Evolutionary conservation across 2,797 vertebrate genomes (phyloP).

Genomic region (Aerospiza tachiro): DNA sequence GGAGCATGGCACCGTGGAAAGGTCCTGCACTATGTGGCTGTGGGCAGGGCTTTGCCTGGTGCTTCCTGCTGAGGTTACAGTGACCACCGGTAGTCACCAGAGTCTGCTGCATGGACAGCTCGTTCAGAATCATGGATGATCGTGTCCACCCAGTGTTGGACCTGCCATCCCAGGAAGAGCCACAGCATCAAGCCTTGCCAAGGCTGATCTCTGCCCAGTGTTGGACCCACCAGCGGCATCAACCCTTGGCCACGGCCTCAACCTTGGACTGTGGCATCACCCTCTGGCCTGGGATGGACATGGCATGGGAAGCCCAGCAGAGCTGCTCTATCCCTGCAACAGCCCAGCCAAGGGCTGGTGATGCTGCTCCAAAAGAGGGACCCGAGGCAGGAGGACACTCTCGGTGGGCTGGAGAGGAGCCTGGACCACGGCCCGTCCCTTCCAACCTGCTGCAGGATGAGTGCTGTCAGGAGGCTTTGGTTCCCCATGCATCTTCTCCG

Average conservation of each 20-base stretch:
- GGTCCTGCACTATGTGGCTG: background rate
- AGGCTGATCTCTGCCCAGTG: background rate
- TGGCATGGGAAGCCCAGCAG: background rate
- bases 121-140: background rate
- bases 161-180: background rate
- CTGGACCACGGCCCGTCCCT: fast-evolving
- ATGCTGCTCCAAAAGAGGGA: background rate
- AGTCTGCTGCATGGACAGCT: background rate
- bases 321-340: background rate
- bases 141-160: background rate
- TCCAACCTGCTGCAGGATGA: background rate
- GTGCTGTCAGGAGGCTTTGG: background rate
- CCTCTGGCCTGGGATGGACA: background rate
- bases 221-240: fast-evolving
- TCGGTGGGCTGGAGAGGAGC: background rate
- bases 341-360: background rate
- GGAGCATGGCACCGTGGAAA: fast-evolving
- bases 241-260: fast-evolving
- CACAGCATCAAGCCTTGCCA: fast-evolving
- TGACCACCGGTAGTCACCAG: fast-evolving
- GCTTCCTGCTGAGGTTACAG: background rate
- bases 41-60: background rate
- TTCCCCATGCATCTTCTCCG: background rate
- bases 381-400: background rate
- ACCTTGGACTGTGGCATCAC: fast-evolving